A percentile compares a stretch with the other conserved stretches of the same genome.
Evolutionary conservation across 2,888 invertebrate species (phyloP).

Genomic region (Salticus scenicus): DNA sequence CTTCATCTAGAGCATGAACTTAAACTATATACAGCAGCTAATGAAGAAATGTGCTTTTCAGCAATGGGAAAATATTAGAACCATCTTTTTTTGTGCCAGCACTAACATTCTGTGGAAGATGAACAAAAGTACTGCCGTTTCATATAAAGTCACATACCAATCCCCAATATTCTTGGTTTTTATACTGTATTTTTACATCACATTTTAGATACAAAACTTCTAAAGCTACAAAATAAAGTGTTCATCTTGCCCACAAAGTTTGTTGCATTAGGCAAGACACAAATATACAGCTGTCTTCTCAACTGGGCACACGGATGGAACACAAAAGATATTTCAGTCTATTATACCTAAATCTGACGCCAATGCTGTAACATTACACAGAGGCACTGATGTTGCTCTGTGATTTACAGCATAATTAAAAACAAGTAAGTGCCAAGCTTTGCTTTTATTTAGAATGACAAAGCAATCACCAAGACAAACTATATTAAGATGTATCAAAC

Average conservation of each 20-base stretch:
- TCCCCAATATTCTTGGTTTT: conserved; percentile 64
- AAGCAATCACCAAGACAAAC: conserved; percentile 51
- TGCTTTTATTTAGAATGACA: conserved; percentile 38
- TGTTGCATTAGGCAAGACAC: conserved; percentile 56
- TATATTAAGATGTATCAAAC: conserved; percentile 40
- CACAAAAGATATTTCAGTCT: conserved; percentile 39
- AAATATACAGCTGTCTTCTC: conserved; percentile 67
- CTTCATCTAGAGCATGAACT: conserved; percentile 64
- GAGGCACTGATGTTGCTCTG: conserved; percentile 56
- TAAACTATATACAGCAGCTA: conserved; percentile 70
- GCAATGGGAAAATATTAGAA: conserved; percentile 62
- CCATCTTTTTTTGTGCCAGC: conserved; percentile 67
- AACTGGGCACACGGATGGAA: conserved; percentile 69
- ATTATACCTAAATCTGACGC: conserved; percentile 55
- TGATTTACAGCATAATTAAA: conserved; percentile 48
- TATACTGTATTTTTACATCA: conserved; percentile 52
- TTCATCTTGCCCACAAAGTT: conserved; percentile 47
- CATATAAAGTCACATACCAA: conserved; percentile 61
- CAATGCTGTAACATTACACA: conserved; percentile 65
- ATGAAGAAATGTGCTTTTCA: conserved; percentile 67
- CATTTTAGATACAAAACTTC: conserved; percentile 63
- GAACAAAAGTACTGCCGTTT: conserved; percentile 55
- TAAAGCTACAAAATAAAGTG: conserved; percentile 67
- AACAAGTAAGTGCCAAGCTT: conserved; percentile 37
- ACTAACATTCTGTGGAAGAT: conserved; percentile 63